A percentile compares a stretch with the other conserved stretches of the same genome.
These are phyloP conservation scores for Cosmia pyralina DNA, from an alignment of 2,888 invertebrate genomes.

Conservation along the genomic window DNA sequence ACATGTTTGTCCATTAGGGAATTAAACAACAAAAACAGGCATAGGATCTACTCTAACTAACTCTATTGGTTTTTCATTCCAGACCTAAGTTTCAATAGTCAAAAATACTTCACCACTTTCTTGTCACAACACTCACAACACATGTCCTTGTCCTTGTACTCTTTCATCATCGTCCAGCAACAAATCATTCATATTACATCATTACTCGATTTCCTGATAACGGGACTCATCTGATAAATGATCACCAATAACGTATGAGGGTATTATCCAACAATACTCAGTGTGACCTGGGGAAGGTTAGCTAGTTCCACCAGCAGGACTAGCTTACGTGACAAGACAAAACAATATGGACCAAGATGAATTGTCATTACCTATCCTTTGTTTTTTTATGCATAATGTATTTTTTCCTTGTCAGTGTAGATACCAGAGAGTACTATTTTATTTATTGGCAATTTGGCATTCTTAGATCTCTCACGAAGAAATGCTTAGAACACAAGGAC, in stretches of 20 bases:
- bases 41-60: background rate
- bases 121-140: background rate
- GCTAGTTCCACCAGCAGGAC: background rate
- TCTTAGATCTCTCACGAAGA: background rate
- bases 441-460: constrained; percentile 10
- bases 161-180: constrained; percentile 18
- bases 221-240: background rate
- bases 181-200: constrained; percentile 8
- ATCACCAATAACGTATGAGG: background rate
- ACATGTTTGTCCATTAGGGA: background rate
- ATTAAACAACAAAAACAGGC: background rate
- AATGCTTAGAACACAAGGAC: constrained; percentile 11
- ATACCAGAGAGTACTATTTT: background rate
- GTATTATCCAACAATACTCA: background rate
- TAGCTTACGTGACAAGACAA: background rate
- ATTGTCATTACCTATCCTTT: background rate
- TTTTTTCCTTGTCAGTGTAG: background rate
- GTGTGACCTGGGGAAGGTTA: background rate
- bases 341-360: background rate
- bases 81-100: too few species aligned
- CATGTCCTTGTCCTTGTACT: background rate
- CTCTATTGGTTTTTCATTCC: constrained; percentile 9
- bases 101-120: background rate
- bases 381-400: background rate
- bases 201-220: constrained; percentile 30